Evolutionary conservation across 2,797 vertebrate genomes (phyloP).

Genomic region (Phoeniculus purpureus): DNA sequence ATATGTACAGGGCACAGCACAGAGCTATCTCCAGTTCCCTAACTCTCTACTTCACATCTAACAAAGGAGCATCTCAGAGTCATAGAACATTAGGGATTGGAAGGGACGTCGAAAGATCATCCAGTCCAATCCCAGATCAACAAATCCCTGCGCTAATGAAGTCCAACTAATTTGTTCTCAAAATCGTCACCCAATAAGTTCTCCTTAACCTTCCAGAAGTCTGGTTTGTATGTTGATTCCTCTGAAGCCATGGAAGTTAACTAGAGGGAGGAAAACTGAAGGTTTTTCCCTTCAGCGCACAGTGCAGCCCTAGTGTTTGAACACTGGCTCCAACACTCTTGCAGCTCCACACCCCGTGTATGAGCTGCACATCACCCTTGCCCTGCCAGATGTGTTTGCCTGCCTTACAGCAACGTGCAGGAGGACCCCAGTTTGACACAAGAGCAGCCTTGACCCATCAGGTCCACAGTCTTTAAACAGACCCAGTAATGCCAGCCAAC

Average conservation of each 20-base stretch:
- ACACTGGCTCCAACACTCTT: neutral
- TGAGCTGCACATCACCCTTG: rapidly evolving
- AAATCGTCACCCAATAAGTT: neutral
- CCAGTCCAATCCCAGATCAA: too few species aligned
- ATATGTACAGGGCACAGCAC: neutral
- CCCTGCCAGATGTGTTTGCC: neutral
- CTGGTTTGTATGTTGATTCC: neutral
- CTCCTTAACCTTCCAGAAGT: neutral
- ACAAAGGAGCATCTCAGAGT: neutral
- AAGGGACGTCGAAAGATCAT: too few species aligned
- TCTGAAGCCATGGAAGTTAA: neutral
- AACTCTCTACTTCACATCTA: neutral
- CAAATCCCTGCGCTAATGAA: neutral
- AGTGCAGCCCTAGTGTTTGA: neutral
- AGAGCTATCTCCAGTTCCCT: neutral
- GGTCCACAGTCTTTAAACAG: neutral
- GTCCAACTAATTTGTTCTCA: neutral
- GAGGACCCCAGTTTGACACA: neutral
- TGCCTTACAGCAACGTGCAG: neutral
- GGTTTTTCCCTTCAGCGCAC: neutral
- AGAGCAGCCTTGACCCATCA: neutral
- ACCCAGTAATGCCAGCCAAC: neutral
- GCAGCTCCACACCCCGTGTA: neutral
- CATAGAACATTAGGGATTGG: neutral
- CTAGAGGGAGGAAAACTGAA: neutral